Evolutionary conservation across 2,797 vertebrate genomes (phyloP).

Genomic region (Enoplosus armatus): DNA sequence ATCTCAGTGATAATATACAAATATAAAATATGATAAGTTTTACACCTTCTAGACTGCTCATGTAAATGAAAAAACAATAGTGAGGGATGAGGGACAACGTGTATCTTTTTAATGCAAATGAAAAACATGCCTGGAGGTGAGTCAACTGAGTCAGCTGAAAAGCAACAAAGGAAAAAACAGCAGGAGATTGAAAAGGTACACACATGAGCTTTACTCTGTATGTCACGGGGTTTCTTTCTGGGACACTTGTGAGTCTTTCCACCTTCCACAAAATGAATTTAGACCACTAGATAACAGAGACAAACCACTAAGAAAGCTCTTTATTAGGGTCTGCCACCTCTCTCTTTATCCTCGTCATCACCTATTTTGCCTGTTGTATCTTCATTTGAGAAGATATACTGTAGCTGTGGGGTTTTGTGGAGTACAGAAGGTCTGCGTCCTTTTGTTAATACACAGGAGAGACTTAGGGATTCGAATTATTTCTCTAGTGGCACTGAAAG

Average conservation of each 20-base stretch:
- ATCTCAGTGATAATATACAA: slow-evolving; percentile 9
- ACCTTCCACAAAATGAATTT: slow-evolving; percentile 20
- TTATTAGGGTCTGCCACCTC: slow-evolving; percentile 7
- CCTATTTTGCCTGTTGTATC: slow-evolving; percentile 17
- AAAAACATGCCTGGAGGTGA: slow-evolving; percentile 27
- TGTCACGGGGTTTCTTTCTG: not conserved
- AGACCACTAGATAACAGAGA: not conserved
- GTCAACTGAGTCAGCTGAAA: slow-evolving; percentile 34
- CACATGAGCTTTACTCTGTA: slow-evolving; percentile 2
- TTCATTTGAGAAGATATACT: slow-evolving; percentile 28
- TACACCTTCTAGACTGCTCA: slow-evolving; percentile 2
- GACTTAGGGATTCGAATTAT: slow-evolving; percentile 54
- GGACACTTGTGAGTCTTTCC: not conserved
- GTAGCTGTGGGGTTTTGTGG: slow-evolving; percentile 14
- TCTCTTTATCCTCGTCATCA: slow-evolving; percentile 8
- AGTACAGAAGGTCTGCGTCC: slow-evolving; percentile 28
- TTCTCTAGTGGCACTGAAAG: slow-evolving; percentile 53
- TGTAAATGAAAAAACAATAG: not conserved
- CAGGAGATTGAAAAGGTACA: not conserved
- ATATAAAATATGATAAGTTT: not conserved
- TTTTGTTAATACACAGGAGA: slow-evolving; percentile 55
- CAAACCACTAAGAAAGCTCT: slow-evolving; percentile 1
- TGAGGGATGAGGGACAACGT: not conserved
- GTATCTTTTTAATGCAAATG: slow-evolving; percentile 23
- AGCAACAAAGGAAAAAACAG: not conserved